A percentile compares a stretch with the other conserved stretches of the same genome.
These are phyloP conservation scores for Cephus sareptanus DNA, from an alignment of 2,888 invertebrate genomes.

Conservation along the genomic window DNA sequence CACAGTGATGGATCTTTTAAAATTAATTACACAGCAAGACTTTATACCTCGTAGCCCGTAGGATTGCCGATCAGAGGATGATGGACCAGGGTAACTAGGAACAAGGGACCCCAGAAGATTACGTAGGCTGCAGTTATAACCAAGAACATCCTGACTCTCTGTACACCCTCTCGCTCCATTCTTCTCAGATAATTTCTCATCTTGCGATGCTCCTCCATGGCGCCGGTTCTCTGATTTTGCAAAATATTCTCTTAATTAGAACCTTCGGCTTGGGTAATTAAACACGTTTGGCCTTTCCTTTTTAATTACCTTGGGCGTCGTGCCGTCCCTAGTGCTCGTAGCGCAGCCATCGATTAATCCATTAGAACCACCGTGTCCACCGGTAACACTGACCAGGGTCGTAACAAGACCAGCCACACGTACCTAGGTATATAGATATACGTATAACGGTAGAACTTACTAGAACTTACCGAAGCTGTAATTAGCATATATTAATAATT, in stretches of 20 bases:
- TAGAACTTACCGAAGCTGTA: not conserved
- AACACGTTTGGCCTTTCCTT: not conserved
- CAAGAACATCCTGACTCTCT: slow-evolving; percentile 86
- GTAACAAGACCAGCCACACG: slow-evolving; percentile 85
- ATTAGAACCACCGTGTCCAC: slow-evolving; percentile 67
- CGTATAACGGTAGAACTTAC: not conserved
- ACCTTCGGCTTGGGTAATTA: not conserved
- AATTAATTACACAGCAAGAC: not conserved
- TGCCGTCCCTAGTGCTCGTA: slow-evolving; percentile 43
- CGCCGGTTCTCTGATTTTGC: slow-evolving; percentile 65
- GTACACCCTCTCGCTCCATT: slow-evolving; percentile 84
- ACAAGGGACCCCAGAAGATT: slow-evolving; percentile 91
- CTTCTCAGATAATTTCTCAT: slow-evolving; percentile 82
- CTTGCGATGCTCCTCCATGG: slow-evolving; percentile 77
- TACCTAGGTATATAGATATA: slow-evolving; percentile 57
- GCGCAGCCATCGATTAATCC: slow-evolving; percentile 39
- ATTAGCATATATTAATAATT: not conserved
- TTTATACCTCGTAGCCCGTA: slow-evolving; percentile 78
- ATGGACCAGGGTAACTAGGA: slow-evolving; percentile 84
- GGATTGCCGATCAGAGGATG: slow-evolving; percentile 80
- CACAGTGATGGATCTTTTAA: not conserved
- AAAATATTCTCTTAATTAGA: not conserved
- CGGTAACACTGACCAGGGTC: slow-evolving; percentile 84
- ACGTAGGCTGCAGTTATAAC: slow-evolving; percentile 87
- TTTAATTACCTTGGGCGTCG: slow-evolving; percentile 52